Evolutionary conservation across 2,113 vertebrate genomes (phyloP).

Genomic region (Scomber colias): DNA sequence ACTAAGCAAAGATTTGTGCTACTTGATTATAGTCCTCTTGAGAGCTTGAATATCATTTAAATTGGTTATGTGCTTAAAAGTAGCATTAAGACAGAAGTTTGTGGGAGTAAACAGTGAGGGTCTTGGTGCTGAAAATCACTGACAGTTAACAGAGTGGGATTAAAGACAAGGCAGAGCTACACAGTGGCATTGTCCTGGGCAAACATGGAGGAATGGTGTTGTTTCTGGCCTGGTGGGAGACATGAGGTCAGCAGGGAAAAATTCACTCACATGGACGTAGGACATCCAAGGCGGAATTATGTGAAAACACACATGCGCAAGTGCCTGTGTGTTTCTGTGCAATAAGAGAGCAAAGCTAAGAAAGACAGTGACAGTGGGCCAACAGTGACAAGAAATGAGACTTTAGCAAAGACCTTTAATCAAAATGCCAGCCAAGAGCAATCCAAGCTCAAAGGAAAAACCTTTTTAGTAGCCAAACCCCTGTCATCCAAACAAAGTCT

Average conservation of each 20-base stretch:
- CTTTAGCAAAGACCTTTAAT: constrained; percentile 54
- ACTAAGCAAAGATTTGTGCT: constrained; percentile 5
- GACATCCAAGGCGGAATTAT: constrained; percentile 70
- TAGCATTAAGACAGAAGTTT: constrained; percentile 20
- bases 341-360: constrained; percentile 15
- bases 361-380: neutral
- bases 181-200: constrained; percentile 74
- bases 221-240: constrained; percentile 79
- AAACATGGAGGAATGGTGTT: constrained; percentile 60
- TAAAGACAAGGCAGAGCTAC: constrained; percentile 48
- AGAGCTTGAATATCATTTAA: constrained; percentile 9
- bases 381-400: constrained; percentile 54
- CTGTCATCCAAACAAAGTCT: constrained; percentile 61
- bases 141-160: constrained; percentile 33
- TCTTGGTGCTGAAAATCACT: constrained; percentile 19
- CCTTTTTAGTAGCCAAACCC: constrained; percentile 41
- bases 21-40: constrained; percentile 9
- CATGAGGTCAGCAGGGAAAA: constrained; percentile 84
- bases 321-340: constrained; percentile 7
- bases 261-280: constrained; percentile 75
- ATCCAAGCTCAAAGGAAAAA: constrained; percentile 44
- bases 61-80: neutral
- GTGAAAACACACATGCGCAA: constrained; percentile 34
- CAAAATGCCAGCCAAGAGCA: constrained; percentile 59
- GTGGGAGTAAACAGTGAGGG: neutral